These are phyloP conservation scores for Athene noctua DNA, from an alignment of 2,113 vertebrate species.

Conservation along the genomic window DNA sequence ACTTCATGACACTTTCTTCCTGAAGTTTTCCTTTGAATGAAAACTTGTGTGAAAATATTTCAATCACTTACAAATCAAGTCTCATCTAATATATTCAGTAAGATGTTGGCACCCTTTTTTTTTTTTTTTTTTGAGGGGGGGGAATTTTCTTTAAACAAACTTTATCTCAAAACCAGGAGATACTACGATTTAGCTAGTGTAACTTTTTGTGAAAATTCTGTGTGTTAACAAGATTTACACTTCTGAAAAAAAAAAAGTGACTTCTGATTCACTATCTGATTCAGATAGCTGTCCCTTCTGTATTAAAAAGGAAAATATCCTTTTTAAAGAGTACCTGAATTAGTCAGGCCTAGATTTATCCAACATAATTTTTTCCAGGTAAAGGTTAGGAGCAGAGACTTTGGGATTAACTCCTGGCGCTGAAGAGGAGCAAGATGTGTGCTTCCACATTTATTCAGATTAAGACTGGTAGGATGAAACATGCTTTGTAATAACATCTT, in stretches of 20 bases:
- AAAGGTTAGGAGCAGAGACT: background rate
- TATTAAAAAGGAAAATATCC: background rate
- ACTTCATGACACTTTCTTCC: background rate
- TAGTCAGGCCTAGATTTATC: background rate
- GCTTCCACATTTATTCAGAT: background rate
- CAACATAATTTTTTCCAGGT: background rate
- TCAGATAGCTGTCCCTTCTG: background rate
- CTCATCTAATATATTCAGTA: background rate
- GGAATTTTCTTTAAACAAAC: background rate
- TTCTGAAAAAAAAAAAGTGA: background rate
- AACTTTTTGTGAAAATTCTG: background rate
- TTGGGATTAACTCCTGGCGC: background rate
- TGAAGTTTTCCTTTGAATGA: background rate
- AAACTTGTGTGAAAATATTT: background rate
- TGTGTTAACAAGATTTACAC: background rate
- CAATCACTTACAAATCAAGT: background rate
- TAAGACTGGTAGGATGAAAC: background rate
- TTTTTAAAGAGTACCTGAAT: background rate
- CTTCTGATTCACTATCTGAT: background rate
- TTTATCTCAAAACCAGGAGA: background rate
- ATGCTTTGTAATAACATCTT: background rate
- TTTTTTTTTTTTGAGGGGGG: no score
- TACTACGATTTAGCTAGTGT: background rate
- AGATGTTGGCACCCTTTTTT: background rate
- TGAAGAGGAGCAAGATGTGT: background rate